phyloP scores from a whole-genome alignment of 2,888 invertebrate species.

The Hirtodrosophila confusa region DNA sequence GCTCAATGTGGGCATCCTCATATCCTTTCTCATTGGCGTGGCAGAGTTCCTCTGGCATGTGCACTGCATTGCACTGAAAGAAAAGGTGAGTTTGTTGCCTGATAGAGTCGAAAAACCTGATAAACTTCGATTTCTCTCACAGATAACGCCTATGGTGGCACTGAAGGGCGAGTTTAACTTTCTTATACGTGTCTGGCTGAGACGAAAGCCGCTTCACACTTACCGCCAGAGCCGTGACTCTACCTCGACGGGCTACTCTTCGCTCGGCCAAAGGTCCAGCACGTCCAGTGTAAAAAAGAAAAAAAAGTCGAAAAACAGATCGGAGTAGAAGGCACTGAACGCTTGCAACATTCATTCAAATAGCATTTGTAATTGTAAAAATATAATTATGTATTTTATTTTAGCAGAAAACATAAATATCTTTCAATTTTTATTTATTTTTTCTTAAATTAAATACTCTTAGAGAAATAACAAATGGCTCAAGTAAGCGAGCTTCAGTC shows the following conservation, averaged over 20 bases:
- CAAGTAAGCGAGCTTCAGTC: too few species aligned
- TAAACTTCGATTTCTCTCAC: neutral
- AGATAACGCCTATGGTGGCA: conserved; percentile 67
- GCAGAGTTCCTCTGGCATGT: conserved; percentile 95
- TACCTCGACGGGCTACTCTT: conserved; percentile 71
- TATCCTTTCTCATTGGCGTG: conserved; percentile 90
- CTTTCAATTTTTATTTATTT: too few species aligned
- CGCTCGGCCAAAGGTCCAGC: conserved; percentile 51
- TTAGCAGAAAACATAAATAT: conserved; percentile 7
- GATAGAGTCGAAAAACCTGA: neutral
- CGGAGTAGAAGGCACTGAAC: conserved; percentile 32
- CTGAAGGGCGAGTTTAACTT: conserved; percentile 72
- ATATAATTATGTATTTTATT: conserved; percentile 11
- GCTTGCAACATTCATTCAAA: conserved; percentile 53
- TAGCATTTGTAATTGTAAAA: conserved; percentile 44
- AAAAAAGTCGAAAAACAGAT: conserved; percentile 58
- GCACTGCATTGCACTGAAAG: conserved; percentile 89
- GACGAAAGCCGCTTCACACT: conserved; percentile 68
- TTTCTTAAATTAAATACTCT: too few species aligned
- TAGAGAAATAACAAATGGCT: too few species aligned
- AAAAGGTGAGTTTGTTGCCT: conserved; percentile 86
- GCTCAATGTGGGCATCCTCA: conserved; percentile 88
- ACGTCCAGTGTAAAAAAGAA: conserved; percentile 52
- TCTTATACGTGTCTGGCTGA: conserved; percentile 70
- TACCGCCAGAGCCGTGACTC: conserved; percentile 63